Evolutionary conservation across 1,140 invertebrate genomes (phyloP).

Genomic region (Anastrepha ludens): DNA sequence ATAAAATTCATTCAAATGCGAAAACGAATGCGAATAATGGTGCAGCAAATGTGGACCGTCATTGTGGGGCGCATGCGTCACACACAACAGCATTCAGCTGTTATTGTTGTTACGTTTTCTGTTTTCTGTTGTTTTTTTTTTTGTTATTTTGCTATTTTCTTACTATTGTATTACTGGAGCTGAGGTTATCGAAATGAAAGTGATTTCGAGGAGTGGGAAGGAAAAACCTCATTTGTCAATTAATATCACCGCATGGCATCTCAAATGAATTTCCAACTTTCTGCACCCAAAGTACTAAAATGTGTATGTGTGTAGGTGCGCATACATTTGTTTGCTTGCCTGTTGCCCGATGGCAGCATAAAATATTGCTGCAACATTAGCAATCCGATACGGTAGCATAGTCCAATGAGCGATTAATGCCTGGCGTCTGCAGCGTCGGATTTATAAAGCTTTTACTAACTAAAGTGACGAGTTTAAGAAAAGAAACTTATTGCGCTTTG

Average conservation of each 20-base stretch:
- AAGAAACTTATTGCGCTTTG: neutral
- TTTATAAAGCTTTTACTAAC: neutral
- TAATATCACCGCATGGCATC: conserved; percentile 73
- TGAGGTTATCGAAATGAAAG: conserved; percentile 71
- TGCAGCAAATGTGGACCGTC: neutral
- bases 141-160: neutral
- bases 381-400: conserved; percentile 40
- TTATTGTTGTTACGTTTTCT: neutral
- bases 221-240: conserved; percentile 74
- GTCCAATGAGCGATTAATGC: conserved; percentile 15
- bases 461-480: conserved; percentile 21
- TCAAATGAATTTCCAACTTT: conserved; percentile 66
- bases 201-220: conserved; percentile 70
- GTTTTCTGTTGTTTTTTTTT: neutral
- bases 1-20: conserved; percentile 49
- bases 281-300: conserved; percentile 13
- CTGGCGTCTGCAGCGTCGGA: neutral
- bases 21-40: neutral
- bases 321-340: neutral
- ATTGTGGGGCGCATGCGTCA: conserved; percentile 2
- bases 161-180: neutral
- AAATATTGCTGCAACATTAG: neutral
- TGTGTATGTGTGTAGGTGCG: neutral
- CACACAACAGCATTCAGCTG: neutral
- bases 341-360: neutral